Percentiles rank a stretch among this genome's conserved stretches.
Evolutionary conservation across 2,113 vertebrate genomes (phyloP).

Genomic region (Cheilinus undulatus): DNA sequence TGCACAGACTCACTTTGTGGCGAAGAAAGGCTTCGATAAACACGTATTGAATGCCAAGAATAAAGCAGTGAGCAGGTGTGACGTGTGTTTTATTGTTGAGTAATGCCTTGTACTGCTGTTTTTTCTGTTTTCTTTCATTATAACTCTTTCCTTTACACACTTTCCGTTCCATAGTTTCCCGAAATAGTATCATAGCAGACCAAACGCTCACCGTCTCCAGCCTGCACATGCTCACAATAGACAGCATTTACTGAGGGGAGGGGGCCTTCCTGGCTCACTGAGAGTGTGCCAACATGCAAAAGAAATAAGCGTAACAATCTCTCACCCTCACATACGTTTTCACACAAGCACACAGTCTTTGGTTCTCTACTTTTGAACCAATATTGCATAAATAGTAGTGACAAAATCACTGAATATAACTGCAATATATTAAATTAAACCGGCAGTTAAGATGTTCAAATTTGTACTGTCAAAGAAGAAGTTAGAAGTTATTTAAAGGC

Average conservation of each 20-base stretch:
- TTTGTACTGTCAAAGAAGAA: not conserved
- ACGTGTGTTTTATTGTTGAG: constrained; percentile 61
- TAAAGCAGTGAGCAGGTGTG: constrained; percentile 35
- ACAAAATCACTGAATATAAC: not conserved
- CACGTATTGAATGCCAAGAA: constrained; percentile 37
- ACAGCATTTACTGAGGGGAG: constrained; percentile 59
- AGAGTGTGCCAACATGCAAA: constrained; percentile 50
- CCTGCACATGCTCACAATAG: constrained; percentile 75
- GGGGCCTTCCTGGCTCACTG: constrained; percentile 76
- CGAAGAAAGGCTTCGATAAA: constrained; percentile 38
- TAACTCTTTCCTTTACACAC: constrained; percentile 68
- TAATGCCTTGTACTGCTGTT: constrained; percentile 51
- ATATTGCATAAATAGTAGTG: not conserved
- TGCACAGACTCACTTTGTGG: not conserved
- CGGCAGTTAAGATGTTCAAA: not conserved
- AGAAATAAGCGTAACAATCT: constrained; percentile 44
- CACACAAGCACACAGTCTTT: constrained; percentile 25
- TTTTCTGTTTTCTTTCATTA: constrained; percentile 60
- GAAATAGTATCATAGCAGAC: constrained; percentile 75
- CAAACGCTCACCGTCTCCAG: constrained; percentile 65
- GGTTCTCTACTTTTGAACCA: not conserved
- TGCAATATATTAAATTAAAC: not conserved
- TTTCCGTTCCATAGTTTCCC: constrained; percentile 73
- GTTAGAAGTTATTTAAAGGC: constrained; percentile 11
- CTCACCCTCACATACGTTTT: constrained; percentile 16